Base-by-base conservation (phyloP, 37 sponge, comb jelly and placozoan genomes). In the Cladorhizidae sp. region DNA sequence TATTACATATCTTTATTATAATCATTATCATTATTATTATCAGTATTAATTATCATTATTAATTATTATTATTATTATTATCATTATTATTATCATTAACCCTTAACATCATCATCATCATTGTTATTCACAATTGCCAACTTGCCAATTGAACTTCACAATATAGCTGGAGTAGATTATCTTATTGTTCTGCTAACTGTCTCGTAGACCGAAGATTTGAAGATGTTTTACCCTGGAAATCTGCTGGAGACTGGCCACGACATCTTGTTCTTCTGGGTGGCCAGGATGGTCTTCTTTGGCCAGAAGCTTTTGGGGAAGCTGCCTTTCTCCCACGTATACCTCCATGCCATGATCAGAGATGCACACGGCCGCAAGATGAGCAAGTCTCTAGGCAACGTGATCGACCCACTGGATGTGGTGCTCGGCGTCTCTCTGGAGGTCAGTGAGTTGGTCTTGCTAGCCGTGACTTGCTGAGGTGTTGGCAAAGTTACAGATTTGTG, bases 191-290 rank as follows among this genome's bases (percentile, higher is more conserved):
- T n/a, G n/a, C n/a, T n/a, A n/a, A n/a, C n/a, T n/a, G n/a, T n/a
- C n/a, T n/a, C n/a, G 18, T 54, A 93, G 89, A 98, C 92, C 0
- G 58, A 68, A 40, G 94, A 95, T 32, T 81, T 93, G 28, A 74
- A 91, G 68, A 57, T 58, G 26, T 98, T 98, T 68, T 96, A 93
- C 57, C 99, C 99, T 3, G 84, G 84, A 63, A 57, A 56, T 29
- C 90, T 98, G 31, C 93, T 98, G 75, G 99, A 98, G 74, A 98
- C 99, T 25, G 99, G 99, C 12, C 96, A 98, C 52, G 99, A 98
- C 84, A 98, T 98, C 65, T 89, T 98, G 73, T 98, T 98, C 88
- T 98, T 98, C 85, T 98, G 99, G 99, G 99, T 98, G 55, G 99
- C 99, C 23, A 64, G 97, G 32, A 96, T 96, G 97, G 94, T 96